Evolutionary conservation across 2,113 vertebrate genomes (phyloP).

Genomic region (Tragelaphus buxtoni): DNA sequence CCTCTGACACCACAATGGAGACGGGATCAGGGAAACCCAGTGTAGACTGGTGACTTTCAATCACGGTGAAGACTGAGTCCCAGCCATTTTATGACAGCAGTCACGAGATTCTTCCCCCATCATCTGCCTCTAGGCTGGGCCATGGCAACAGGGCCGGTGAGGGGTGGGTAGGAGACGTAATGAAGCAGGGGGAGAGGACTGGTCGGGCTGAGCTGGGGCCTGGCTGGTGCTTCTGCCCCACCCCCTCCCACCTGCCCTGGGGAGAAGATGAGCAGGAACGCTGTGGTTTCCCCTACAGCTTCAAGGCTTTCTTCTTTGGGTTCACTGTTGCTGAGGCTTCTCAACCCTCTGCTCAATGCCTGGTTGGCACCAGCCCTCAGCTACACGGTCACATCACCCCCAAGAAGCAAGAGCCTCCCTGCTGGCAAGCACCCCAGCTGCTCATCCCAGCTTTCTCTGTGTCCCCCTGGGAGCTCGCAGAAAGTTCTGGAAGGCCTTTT

Average conservation of each 20-base stretch:
- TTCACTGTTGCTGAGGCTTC: neutral
- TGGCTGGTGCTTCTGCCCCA: neutral
- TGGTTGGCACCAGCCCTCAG: neutral
- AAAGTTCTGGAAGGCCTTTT: neutral
- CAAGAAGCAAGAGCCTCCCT: neutral
- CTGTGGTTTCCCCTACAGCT: slow-evolving; percentile 28
- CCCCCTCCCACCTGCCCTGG: neutral
- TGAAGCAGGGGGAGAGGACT: neutral
- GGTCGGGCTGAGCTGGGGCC: neutral
- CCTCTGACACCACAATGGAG: neutral
- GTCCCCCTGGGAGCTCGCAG: neutral
- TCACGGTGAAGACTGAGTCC: neutral
- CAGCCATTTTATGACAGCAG: accelerated
- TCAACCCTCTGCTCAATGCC: neutral
- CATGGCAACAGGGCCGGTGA: neutral
- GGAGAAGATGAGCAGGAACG: neutral
- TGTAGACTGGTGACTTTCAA: neutral
- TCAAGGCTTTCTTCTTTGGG: neutral
- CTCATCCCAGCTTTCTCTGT: neutral
- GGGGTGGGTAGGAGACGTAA: neutral
- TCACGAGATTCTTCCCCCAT: accelerated
- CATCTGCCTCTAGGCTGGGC: neutral
- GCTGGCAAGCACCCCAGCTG: neutral
- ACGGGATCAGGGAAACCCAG: neutral
- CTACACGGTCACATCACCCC: neutral